These are phyloP conservation scores for Pocota personata DNA, from an alignment of 2,888 invertebrate genomes.

Conservation along the genomic window DNA sequence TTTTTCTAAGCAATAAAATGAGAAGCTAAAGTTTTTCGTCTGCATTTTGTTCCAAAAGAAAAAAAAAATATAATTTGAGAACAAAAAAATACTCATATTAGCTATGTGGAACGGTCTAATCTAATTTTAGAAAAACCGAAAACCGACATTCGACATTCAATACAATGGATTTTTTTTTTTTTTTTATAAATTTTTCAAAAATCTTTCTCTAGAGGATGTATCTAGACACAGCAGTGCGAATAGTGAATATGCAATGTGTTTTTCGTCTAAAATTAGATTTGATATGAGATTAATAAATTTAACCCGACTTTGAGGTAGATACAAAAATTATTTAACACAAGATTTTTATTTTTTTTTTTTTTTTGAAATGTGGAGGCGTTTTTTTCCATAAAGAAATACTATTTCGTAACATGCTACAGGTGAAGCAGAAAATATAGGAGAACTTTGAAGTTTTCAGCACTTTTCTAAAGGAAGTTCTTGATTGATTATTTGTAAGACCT, in stretches of 20 bases:
- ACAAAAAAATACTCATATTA: slow-evolving; percentile 38
- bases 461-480: no score
- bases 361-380: slow-evolving; percentile 22
- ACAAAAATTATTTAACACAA: slow-evolving; percentile 7
- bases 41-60: slow-evolving; percentile 63
- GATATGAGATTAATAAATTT: slow-evolving; percentile 49
- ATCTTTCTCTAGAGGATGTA: slow-evolving; percentile 4
- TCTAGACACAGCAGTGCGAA: slow-evolving; percentile 49
- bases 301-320: slow-evolving; percentile 12
- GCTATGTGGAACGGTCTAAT: slow-evolving; percentile 67
- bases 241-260: slow-evolving; percentile 64
- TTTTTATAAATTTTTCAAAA: slow-evolving; percentile 22
- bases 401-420: slow-evolving; percentile 13
- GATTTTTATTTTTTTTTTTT: no score
- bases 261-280: slow-evolving; percentile 65
- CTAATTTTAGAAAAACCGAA: slow-evolving; percentile 60
- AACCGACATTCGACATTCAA: slow-evolving; percentile 69
- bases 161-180: slow-evolving; percentile 56
- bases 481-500: no score
- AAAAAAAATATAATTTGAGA: slow-evolving; percentile 18
- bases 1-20: slow-evolving; percentile 25
- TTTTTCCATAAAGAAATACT: not conserved
- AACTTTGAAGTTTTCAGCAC: not conserved
- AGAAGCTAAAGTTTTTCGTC: slow-evolving; percentile 35
- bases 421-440: not conserved